Conservation (phyloP, 2,113 vertebrate species). For the Rhynchopsitta pachyrhyncha region DNA sequence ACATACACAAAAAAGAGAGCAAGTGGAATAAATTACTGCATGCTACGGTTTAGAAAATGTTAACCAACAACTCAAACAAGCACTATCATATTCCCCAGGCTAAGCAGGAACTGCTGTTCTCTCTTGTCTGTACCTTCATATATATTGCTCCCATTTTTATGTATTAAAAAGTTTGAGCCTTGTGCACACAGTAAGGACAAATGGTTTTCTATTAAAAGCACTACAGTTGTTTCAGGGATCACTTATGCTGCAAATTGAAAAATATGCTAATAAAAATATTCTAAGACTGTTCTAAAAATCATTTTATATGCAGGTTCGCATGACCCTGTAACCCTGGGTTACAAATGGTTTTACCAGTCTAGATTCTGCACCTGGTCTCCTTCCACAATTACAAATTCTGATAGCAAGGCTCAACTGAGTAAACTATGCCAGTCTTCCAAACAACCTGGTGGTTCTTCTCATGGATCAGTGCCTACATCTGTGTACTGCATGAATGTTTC, state of each 20-base stretch:
- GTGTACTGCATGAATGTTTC: background rate
- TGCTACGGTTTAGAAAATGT: slow-evolving; percentile 1
- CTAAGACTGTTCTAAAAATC: background rate
- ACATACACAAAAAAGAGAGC: background rate
- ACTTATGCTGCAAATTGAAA: background rate
- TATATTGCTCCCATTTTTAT: background rate
- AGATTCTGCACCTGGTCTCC: background rate
- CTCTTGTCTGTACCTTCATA: background rate
- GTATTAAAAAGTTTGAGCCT: background rate
- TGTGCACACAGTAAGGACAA: background rate
- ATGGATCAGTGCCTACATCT: background rate
- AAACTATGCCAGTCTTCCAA: background rate
- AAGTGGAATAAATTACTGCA: background rate
- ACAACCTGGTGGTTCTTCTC: background rate
- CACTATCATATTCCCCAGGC: background rate
- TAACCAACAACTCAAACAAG: slow-evolving; percentile 4
- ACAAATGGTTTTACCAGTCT: background rate
- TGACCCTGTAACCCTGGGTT: background rate
- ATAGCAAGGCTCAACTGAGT: background rate
- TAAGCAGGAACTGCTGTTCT: background rate
- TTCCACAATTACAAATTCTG: background rate
- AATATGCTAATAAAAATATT: background rate
- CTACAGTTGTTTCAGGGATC: background rate
- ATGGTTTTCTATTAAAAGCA: background rate
- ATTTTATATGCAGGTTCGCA: background rate